Conservation (phyloP, 2,888 invertebrate genomes). For the Bhutanitis thaidina region DNA sequence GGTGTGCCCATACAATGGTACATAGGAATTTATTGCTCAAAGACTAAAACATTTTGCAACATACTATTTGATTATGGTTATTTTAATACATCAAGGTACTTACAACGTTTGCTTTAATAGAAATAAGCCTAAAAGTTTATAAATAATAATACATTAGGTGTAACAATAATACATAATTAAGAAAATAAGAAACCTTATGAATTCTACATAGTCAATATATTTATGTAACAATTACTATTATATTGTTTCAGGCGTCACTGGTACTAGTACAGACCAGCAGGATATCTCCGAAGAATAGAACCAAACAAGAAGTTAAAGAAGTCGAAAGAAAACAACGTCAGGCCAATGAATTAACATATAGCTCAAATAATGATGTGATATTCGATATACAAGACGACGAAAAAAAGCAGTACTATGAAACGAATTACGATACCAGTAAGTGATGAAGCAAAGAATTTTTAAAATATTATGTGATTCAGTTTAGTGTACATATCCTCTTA, state of each 20-base stretch:
- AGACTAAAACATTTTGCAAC: conserved; percentile 30
- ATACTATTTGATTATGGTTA: conserved; percentile 8
- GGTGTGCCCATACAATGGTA: conserved; percentile 41
- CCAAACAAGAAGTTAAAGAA: conserved; percentile 22
- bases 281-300: conserved; percentile 26
- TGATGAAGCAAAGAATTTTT: too few species aligned
- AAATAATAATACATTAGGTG: too few species aligned
- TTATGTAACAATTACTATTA: conserved; percentile 14
- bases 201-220: background rate
- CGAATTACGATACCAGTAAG: conserved; percentile 88
- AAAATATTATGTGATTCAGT: too few species aligned
- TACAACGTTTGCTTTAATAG: too few species aligned
- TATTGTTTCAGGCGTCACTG: conserved; percentile 59
- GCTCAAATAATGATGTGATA: conserved; percentile 81
- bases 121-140: too few species aligned
- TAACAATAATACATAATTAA: too few species aligned
- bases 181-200: too few species aligned
- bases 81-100: too few species aligned
- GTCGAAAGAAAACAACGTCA: conserved; percentile 45
- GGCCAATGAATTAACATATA: conserved; percentile 32
- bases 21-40: conserved; percentile 41
- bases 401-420: conserved; percentile 87
- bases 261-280: conserved; percentile 55
- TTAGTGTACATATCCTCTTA: too few species aligned
- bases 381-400: conserved; percentile 85